Base-by-base conservation (phyloP, 2,888 invertebrate genomes). In the Cosmopolites sordidus region DNA sequence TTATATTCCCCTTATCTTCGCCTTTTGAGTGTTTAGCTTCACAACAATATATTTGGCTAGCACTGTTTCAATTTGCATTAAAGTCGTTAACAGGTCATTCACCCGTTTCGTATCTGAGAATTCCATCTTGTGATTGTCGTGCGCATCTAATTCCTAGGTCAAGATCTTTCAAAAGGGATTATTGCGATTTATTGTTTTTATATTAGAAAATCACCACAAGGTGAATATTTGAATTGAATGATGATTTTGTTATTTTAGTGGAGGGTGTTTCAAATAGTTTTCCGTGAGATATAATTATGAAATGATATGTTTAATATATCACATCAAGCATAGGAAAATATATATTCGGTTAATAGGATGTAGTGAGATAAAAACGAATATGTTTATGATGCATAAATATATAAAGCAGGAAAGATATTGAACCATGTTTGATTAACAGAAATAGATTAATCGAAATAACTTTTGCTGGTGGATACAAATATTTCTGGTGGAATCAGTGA, bases 141-240 rank as follows among this genome's bases (percentile, higher is more conserved):
- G 3, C 3, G 22, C 8, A 22, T 22, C 22, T 33, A 44, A 44
- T 16, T 33, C 33, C 33, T 44, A 44, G 44, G 44, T 44, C 44
- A 44, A 44, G 44, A 44, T 44, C 33, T 44, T 33, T 17, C 16
- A 18, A 33, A 17, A 14, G 18, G 14, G 16, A 33, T 17, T 37
- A 44, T 44, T 44, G 18, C 33, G 44, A 44, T 44, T 16, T 44
- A 44, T 44, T 33, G 44, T 33, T 33, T 16, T 44, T 44, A 29
- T 30, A 44, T 37, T 16, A 14, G n/a, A 18, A 44, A 44, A 33
- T 33, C 15, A 16, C 14, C n/a, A 18, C 15, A 48, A 18, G 41
- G 29, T 29, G 22, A n/a, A 5, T 3, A 4, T 12, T 33, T 9
- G 11, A 33, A 33, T 33, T 33, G 33, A 27, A 27, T 27, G 33